Conservation (phyloP, 1,140 invertebrate genomes). For the Drosophila parabipectinata region DNA sequence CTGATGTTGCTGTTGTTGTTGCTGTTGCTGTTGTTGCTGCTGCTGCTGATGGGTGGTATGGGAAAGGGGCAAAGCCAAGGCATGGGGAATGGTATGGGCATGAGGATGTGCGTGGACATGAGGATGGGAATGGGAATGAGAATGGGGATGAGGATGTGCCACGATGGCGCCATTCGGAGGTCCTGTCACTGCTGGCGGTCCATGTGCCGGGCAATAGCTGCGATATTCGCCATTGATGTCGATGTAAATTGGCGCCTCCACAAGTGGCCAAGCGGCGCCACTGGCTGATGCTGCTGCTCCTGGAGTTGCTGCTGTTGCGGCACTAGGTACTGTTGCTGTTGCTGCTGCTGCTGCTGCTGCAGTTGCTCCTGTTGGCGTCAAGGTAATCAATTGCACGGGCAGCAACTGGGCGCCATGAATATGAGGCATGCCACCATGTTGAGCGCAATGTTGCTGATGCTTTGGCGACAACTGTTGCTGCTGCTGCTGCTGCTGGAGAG, state of each 20-base stretch:
- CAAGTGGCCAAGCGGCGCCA: slow-evolving; percentile 67
- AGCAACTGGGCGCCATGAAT: slow-evolving; percentile 67
- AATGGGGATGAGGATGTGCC: slow-evolving; percentile 47
- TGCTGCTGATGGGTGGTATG: slow-evolving; percentile 33
- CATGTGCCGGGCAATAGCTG: slow-evolving; percentile 78
- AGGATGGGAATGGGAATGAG: slow-evolving; percentile 16
- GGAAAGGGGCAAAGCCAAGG: slow-evolving; percentile 17
- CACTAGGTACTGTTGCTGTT: slow-evolving; percentile 19
- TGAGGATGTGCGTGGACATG: slow-evolving; percentile 29
- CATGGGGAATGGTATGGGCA: slow-evolving; percentile 20
- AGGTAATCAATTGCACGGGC: slow-evolving; percentile 69
- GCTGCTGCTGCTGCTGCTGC: slow-evolving; percentile 28
- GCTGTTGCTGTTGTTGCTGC: slow-evolving; percentile 44
- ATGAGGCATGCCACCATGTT: slow-evolving; percentile 69
- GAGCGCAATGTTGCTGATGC: slow-evolving; percentile 52
- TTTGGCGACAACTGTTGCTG: slow-evolving; percentile 43
- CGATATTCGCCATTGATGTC: slow-evolving; percentile 78
- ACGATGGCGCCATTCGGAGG: slow-evolving; percentile 56
- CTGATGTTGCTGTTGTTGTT: slow-evolving; percentile 41
- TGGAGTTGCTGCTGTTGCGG: slow-evolving; percentile 20
- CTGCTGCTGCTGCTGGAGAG: slow-evolving; percentile 50
- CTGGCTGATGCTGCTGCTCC: slow-evolving; percentile 12
- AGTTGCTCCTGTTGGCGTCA: slow-evolving; percentile 45
- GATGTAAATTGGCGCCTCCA: slow-evolving; percentile 78
- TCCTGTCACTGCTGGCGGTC: slow-evolving; percentile 60